A percentile compares a stretch with the other conserved stretches of the same genome.
phyloP scores from a whole-genome alignment of 2,888 invertebrate species.

The Octodonta nipae region DNA sequence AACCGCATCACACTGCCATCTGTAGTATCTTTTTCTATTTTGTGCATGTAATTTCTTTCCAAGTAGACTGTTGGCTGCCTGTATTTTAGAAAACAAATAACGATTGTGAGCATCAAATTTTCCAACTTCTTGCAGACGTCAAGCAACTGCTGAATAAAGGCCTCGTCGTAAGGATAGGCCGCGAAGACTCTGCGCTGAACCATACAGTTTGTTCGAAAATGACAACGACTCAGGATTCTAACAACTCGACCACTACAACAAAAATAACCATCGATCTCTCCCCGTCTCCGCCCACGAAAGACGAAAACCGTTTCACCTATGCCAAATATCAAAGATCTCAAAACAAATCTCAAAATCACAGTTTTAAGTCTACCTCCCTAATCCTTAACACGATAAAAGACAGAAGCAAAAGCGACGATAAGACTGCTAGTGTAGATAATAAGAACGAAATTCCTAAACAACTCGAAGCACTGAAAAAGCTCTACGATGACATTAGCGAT shows the following conservation, averaged over 20 bases:
- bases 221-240: constrained; percentile 26
- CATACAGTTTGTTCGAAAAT: constrained; percentile 33
- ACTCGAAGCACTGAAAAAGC: constrained; percentile 32
- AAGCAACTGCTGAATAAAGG: constrained; percentile 33
- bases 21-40: constrained; percentile 23
- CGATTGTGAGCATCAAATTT: too few species aligned
- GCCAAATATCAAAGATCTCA: constrained; percentile 25
- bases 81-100: too few species aligned
- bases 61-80: too few species aligned
- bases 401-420: constrained; percentile 14
- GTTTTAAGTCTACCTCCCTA: constrained; percentile 36
- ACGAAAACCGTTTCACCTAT: constrained; percentile 16
- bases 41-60: constrained; percentile 19
- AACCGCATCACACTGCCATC: too few species aligned
- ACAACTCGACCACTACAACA: constrained; percentile 32
- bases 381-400: constrained; percentile 33
- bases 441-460: constrained; percentile 25
- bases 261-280: constrained; percentile 37
- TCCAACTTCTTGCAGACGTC: constrained; percentile 27
- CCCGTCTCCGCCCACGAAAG: constrained; percentile 21
- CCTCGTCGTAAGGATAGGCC: constrained; percentile 35
- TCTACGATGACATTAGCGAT: constrained; percentile 37
- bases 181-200: constrained; percentile 28
- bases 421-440: constrained; percentile 6
- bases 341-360: constrained; percentile 25